A percentile compares a stretch with the other conserved stretches of the same genome.
phyloP scores from a whole-genome alignment of 1,140 invertebrate species.

The Heliconius hermathena region DNA sequence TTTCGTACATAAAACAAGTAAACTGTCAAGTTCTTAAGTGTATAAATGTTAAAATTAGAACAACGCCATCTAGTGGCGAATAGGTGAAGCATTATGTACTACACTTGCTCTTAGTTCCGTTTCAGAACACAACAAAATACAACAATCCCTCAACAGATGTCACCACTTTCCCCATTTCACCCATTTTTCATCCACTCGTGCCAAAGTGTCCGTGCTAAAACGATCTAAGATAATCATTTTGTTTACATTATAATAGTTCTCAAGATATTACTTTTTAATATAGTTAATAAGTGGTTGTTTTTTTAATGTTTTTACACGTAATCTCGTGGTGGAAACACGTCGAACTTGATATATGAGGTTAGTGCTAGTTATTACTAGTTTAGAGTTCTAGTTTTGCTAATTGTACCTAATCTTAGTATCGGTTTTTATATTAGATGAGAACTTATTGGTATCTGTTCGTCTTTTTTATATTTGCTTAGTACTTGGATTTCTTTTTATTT shows the following conservation, averaged over 20 bases:
- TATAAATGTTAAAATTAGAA: not conserved
- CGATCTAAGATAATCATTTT: conserved; percentile 34
- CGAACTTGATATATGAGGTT: not conserved
- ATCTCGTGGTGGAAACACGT: not conserved
- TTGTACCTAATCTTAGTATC: not conserved
- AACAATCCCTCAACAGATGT: conserved; percentile 23
- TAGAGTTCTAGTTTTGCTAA: not conserved
- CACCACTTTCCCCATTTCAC: not conserved
- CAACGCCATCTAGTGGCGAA: conserved; percentile 14
- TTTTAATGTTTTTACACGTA: not conserved
- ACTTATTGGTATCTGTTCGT: not conserved
- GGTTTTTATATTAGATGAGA: not conserved
- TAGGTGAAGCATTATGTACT: not conserved
- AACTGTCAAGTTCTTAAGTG: not conserved
- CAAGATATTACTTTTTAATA: conserved; percentile 20
- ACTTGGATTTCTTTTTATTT: too few relatives aligned
- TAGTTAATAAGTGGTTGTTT: not conserved
- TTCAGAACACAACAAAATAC: not conserved
- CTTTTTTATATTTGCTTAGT: not conserved
- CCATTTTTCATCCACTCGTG: conserved; percentile 23
- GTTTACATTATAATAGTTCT: conserved; percentile 38
- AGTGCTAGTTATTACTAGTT: not conserved
- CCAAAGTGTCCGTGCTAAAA: conserved; percentile 29
- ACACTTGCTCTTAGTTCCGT: too few relatives aligned
- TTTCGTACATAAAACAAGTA: not conserved